phyloP scores from a whole-genome alignment of 2,797 vertebrate species.

The Arnoldichthys spilopterus region DNA sequence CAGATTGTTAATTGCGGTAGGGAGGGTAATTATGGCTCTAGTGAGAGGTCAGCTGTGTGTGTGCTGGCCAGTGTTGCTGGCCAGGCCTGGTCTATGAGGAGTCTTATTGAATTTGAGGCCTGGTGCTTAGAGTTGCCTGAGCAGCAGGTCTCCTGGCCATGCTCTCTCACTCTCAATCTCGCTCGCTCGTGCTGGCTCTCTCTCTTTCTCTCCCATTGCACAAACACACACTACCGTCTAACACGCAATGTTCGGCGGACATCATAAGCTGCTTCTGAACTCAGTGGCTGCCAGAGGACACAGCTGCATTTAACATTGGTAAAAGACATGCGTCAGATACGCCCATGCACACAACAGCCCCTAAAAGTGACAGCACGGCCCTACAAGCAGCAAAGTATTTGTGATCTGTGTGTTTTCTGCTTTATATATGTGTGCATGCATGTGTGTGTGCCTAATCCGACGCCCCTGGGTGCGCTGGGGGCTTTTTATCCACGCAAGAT shows the following conservation, averaged over 20 bases:
- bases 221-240: constrained; percentile 34
- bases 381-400: constrained; percentile 16
- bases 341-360: constrained; percentile 26
- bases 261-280: constrained; percentile 44
- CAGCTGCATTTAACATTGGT: constrained; percentile 45
- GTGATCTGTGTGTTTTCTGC: background rate
- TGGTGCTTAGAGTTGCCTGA: constrained; percentile 51
- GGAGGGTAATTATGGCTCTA: constrained; percentile 61
- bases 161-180: constrained; percentile 20
- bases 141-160: constrained; percentile 40
- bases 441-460: constrained; percentile 53
- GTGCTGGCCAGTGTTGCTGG: constrained; percentile 54
- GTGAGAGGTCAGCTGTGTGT: constrained; percentile 59
- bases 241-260: constrained; percentile 44
- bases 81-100: constrained; percentile 54
- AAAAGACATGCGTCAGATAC: constrained; percentile 39
- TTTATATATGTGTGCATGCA: constrained; percentile 27
- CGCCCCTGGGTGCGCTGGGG: constrained; percentile 65
- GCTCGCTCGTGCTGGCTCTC: constrained; percentile 33
- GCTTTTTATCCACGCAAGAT: constrained; percentile 76
- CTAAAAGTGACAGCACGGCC: constrained; percentile 31
- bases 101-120: constrained; percentile 64
- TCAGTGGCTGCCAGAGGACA: constrained; percentile 48
- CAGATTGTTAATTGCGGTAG: constrained; percentile 68
- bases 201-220: constrained; percentile 24